Base-by-base conservation (phyloP, 1,140 invertebrate species). In the Rhagoletis zephyria region DNA sequence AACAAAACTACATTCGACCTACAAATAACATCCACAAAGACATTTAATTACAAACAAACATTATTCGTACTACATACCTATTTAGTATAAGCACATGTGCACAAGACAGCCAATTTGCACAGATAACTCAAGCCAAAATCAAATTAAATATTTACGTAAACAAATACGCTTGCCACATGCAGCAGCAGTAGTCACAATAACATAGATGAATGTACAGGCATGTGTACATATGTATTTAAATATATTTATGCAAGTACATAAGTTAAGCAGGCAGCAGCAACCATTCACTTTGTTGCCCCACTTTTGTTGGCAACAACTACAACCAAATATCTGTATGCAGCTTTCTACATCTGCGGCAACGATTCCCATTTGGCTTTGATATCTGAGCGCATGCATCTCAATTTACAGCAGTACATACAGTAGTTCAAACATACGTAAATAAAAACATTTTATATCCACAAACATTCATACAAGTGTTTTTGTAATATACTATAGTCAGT, bases 331-430 rank as follows among this genome's bases (percentile, higher is more conserved):
- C 30, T 30, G 30, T 30, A 30, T 30, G 1, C 30, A 42, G 67
- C 67, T 74, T 74, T 45, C 67, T 6, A 74, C 61, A 45, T 5
- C 67, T 74, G 67, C 42, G 67, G 67, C 67, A 74, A 42, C 42
- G 42, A 16, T 16, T 74, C 12, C 45, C 45, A 30, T 2, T 2
- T 48, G 42, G 40, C 67, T 74, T 74, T 74, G 67, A 74, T 48
- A 70, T 70, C 67, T 70, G 67, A 70, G 67, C 42, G 67, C 67
- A 70, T 70, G 67, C 67, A 70, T 74, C 67, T 74, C 42, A 42
- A 14, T 40, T 74, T 74, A n/a, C 40, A 74, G 7, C 1, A 4
- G 45, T 14, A 45, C 16, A 74, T 14, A 45, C 12, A 70, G 3
- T 10, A 3, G 19, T 19, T 12, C 12, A 14, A 7, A 63, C 16